phyloP scores from a whole-genome alignment of 1,140 invertebrate genomes.

The Lerema accius region DNA sequence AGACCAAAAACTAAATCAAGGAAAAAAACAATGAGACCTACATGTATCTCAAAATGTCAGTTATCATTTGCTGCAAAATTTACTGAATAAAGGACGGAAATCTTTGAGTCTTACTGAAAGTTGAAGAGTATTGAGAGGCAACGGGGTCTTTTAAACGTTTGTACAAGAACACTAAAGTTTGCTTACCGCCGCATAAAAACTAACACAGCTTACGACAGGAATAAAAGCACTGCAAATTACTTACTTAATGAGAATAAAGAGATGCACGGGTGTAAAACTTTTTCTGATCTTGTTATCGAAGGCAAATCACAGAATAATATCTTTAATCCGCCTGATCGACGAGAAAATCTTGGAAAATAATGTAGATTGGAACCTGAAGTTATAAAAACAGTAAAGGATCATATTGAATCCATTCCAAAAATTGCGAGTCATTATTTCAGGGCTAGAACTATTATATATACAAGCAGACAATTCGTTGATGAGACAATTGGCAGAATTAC shows the following conservation, averaged over 20 bases:
- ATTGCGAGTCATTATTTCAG: slow-evolving; percentile 60
- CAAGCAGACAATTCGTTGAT: slow-evolving; percentile 54
- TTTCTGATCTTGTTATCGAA: slow-evolving; percentile 4
- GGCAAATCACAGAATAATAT: slow-evolving; percentile 17
- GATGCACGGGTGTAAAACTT: slow-evolving; percentile 35
- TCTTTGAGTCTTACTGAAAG: slow-evolving; percentile 27
- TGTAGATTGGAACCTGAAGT: slow-evolving; percentile 44
- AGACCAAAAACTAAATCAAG: too few relatives aligned
- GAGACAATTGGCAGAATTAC: slow-evolving; percentile 56
- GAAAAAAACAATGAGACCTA: too few relatives aligned
- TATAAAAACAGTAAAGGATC: slow-evolving; percentile 49
- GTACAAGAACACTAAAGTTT: slow-evolving; percentile 52
- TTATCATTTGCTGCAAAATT: too few relatives aligned
- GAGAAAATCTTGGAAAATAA: slow-evolving; percentile 58
- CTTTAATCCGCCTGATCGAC: slow-evolving; percentile 28
- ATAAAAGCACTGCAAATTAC: slow-evolving; percentile 42
- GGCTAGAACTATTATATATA: too few relatives aligned
- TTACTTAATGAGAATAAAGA: slow-evolving; percentile 39
- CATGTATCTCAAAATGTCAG: too few relatives aligned
- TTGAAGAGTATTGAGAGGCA: slow-evolving; percentile 21
- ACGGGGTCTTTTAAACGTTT: slow-evolving; percentile 30
- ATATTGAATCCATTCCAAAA: slow-evolving; percentile 57
- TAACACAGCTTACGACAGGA: slow-evolving; percentile 19
- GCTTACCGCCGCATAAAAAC: slow-evolving; percentile 34
- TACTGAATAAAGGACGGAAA: slow-evolving; percentile 16